Percentiles rank a stretch among this genome's conserved stretches.
Conservation (phyloP, 2,888 invertebrate species). For the Sinohyriopsis cumingii region DNA sequence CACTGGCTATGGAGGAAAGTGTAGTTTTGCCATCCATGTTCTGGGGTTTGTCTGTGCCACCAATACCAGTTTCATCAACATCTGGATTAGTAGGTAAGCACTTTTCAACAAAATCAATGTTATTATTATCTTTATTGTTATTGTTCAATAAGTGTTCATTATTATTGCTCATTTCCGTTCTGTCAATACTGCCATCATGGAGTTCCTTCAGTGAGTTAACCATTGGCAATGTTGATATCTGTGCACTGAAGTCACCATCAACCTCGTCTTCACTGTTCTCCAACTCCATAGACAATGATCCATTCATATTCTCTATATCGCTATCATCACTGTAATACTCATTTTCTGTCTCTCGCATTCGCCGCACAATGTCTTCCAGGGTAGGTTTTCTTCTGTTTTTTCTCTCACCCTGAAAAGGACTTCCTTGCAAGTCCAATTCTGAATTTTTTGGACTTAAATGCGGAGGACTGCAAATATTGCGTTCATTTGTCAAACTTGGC, state of each 20-base stretch:
- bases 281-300: slow-evolving; percentile 17
- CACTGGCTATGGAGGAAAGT: slow-evolving; percentile 26
- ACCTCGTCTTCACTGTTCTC: slow-evolving; percentile 45
- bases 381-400: slow-evolving; percentile 57
- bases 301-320: slow-evolving; percentile 40
- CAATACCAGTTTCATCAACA: slow-evolving; percentile 1
- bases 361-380: slow-evolving; percentile 61
- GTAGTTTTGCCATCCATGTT: slow-evolving; percentile 32
- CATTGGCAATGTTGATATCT: slow-evolving; percentile 22
- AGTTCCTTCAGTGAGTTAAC: background rate
- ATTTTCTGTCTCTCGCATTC: slow-evolving; percentile 54
- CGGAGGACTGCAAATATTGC: slow-evolving; percentile 17
- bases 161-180: slow-evolving; percentile 8
- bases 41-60: slow-evolving; percentile 13
- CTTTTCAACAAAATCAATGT: slow-evolving; percentile 35
- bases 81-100: background rate
- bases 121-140: slow-evolving; percentile 20
- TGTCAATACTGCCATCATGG: slow-evolving; percentile 5
- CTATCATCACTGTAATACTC: slow-evolving; percentile 54
- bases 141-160: slow-evolving; percentile 3
- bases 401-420: slow-evolving; percentile 38
- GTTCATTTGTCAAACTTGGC: too few species aligned
- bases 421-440: slow-evolving; percentile 38
- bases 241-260: slow-evolving; percentile 39
- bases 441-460: slow-evolving; percentile 37